Evolutionary conservation across 2,113 vertebrate species (phyloP).

Genomic region (Caloenas nicobarica): DNA sequence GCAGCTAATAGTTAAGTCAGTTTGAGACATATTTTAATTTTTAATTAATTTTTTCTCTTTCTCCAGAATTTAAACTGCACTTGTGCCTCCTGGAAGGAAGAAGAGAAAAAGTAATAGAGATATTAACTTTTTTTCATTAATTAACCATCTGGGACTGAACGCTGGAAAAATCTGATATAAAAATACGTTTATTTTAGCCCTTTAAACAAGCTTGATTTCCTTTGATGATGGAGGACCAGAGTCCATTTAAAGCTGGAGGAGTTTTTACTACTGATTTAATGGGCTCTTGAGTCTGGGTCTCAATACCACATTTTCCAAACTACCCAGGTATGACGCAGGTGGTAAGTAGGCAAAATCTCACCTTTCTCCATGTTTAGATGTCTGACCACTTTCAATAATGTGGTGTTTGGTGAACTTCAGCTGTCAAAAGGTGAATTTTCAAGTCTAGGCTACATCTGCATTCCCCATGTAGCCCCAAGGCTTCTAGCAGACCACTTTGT

Average conservation of each 20-base stretch:
- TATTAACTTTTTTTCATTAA: not conserved
- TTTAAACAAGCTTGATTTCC: not conserved
- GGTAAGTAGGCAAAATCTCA: not conserved
- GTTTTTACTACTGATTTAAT: not conserved
- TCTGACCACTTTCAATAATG: not conserved
- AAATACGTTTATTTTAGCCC: not conserved
- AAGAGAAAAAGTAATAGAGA: not conserved
- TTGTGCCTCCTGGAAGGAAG: not conserved
- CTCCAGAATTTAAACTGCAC: not conserved
- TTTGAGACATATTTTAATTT: not conserved
- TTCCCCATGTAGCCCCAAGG: not conserved
- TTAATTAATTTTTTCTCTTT: not conserved
- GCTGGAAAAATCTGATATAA: not conserved
- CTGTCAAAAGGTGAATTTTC: not conserved
- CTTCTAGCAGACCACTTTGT: not conserved
- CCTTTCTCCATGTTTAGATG: not conserved
- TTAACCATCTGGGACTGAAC: constrained; percentile 18
- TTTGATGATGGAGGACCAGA: not conserved
- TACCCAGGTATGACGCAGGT: not conserved
- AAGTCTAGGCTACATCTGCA: fast-evolving
- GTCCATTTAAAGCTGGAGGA: not conserved
- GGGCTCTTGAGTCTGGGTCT: not conserved
- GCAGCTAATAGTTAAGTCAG: not conserved
- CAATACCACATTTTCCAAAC: not conserved
- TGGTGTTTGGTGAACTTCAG: not conserved